phyloP scores from a whole-genome alignment of 2,797 vertebrate genomes.

The Eulemur albifrons region DNA sequence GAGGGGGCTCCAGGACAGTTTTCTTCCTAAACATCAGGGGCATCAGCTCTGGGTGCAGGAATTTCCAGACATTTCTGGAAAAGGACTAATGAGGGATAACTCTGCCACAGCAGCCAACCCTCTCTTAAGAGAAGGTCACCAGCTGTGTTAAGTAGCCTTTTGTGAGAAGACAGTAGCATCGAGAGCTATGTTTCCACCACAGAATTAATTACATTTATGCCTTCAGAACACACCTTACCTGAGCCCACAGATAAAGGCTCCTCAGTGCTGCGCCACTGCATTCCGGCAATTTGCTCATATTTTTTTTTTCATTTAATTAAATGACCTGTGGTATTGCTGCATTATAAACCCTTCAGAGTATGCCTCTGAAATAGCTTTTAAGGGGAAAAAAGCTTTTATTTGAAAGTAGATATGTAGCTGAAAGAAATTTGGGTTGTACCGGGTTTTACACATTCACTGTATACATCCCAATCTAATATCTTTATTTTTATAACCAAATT shows the following conservation, averaged over 20 bases:
- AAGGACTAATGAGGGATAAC: not conserved
- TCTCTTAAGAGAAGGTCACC: not conserved
- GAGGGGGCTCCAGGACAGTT: not conserved
- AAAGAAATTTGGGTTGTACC: not conserved
- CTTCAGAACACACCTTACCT: not conserved
- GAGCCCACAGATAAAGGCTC: slow-evolving; percentile 8
- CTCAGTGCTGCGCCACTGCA: not conserved
- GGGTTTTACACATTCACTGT: slow-evolving; percentile 44
- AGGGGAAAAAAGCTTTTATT: slow-evolving; percentile 27
- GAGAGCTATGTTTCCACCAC: not conserved
- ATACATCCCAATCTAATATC: not conserved
- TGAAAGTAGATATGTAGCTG: slow-evolving; percentile 9
- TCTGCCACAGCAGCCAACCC: not conserved
- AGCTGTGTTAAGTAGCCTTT: not conserved
- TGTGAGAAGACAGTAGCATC: not conserved
- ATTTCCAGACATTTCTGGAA: not conserved
- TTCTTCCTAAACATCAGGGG: not conserved
- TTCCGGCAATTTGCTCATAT: not conserved
- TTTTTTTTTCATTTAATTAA: slow-evolving; percentile 50
- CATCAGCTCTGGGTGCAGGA: not conserved
- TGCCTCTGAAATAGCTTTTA: slow-evolving; percentile 32
- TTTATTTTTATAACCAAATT: slow-evolving; percentile 54
- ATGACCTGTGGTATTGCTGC: slow-evolving; percentile 2
- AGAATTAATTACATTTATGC: slow-evolving; percentile 19
- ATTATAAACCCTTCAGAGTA: slow-evolving; percentile 21